Evolutionary conservation across 2,797 vertebrate species (phyloP).

Genomic region (Benthosema pterotum): DNA sequence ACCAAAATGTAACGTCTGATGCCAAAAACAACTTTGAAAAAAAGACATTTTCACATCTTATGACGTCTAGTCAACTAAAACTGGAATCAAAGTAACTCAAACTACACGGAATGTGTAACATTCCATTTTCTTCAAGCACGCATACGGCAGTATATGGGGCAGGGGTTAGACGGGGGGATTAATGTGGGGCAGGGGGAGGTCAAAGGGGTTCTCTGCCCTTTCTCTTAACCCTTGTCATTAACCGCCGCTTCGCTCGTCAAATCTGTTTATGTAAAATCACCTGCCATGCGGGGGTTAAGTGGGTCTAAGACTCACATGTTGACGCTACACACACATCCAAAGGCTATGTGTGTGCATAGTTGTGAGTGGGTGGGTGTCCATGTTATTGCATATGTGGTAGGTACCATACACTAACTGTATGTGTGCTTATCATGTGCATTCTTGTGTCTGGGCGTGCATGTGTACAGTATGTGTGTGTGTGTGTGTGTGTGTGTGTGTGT

Average conservation of each 20-base stretch:
- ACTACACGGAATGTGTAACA: conserved; percentile 6
- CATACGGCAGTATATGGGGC: too few species aligned
- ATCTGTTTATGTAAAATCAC: conserved; percentile 28
- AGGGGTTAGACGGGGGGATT: conserved; percentile 1
- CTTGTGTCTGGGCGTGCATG: neutral
- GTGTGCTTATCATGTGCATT: too few species aligned
- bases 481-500: neutral
- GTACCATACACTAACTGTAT: too few species aligned
- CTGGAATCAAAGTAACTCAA: too few species aligned
- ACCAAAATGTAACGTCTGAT: too few species aligned
- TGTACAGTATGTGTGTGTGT: too few species aligned
- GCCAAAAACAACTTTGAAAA: too few species aligned
- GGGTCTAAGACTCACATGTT: conserved; percentile 42
- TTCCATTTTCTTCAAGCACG: conserved; percentile 12
- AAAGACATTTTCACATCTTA: too few species aligned
- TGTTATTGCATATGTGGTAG: too few species aligned
- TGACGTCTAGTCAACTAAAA: too few species aligned
- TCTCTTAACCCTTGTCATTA: conserved; percentile 6
- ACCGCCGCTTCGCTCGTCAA: conserved; percentile 19
- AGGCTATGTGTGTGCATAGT: neutral
- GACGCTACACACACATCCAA: conserved; percentile 28
- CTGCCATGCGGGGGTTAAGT: conserved; percentile 40
- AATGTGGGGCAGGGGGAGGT: conserved; percentile 12
- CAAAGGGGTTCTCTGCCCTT: conserved; percentile 8
- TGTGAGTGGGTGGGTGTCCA: neutral